Evolutionary conservation across 2,113 vertebrate species (phyloP).

Genomic region (Thinocorus orbignyianus): DNA sequence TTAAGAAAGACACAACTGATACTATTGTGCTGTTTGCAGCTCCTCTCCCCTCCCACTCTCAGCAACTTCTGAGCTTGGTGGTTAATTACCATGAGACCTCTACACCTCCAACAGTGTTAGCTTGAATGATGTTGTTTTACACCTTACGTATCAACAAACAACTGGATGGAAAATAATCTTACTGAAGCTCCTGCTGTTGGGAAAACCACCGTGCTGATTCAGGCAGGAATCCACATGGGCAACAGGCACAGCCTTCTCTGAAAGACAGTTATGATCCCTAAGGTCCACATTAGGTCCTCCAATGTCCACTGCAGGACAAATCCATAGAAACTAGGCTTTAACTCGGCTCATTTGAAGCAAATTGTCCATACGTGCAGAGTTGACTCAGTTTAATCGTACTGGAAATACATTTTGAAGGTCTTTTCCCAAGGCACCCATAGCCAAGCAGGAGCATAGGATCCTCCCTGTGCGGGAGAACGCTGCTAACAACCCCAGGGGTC

Average conservation of each 20-base stretch:
- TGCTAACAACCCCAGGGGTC: background rate
- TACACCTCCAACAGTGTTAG: background rate
- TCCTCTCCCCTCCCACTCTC: background rate
- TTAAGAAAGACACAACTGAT: background rate
- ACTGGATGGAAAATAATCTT: background rate
- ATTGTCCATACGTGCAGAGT: background rate
- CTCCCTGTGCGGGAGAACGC: background rate
- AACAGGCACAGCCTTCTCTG: background rate
- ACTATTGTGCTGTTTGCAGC: background rate
- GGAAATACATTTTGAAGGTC: background rate
- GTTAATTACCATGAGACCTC: constrained; percentile 4
- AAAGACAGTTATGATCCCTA: background rate
- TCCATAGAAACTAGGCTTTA: background rate
- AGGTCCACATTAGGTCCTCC: fast-evolving
- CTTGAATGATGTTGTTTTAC: background rate
- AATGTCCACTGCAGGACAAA: background rate
- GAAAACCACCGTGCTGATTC: background rate
- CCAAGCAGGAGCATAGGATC: fast-evolving
- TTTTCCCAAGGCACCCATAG: background rate
- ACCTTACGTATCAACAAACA: background rate
- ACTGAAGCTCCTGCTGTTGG: background rate
- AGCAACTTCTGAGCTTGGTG: background rate
- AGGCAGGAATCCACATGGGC: background rate
- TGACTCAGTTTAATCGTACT: background rate
- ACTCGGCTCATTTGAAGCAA: background rate